Percentiles rank a stretch among this genome's conserved stretches.
These are phyloP conservation scores for Aphidius colemani DNA, from an alignment of 2,888 invertebrate species.

Conservation along the genomic window DNA sequence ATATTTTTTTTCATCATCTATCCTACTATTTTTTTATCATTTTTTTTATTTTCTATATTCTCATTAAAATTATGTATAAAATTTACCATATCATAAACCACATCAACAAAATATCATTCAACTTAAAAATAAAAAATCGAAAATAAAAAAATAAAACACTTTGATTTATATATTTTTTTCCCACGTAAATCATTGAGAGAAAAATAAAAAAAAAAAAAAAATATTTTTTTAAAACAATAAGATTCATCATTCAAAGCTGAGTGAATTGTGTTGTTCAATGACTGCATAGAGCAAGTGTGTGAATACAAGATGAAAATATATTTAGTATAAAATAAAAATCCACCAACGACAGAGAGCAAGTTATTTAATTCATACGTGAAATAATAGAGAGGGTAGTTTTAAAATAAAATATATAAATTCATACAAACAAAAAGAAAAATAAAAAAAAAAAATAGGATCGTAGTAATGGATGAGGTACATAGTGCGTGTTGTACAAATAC, in stretches of 20 bases:
- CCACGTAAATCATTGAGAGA: constrained; percentile 50
- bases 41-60: no score
- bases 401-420: no score
- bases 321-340: constrained; percentile 1
- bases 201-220: constrained; percentile 24
- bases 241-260: constrained; percentile 19
- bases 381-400: no score
- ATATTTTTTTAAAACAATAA: not conserved
- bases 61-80: no score
- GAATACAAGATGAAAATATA: constrained; percentile 38
- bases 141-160: not conserved
- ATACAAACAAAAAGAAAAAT: constrained; percentile 13
- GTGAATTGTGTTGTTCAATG: constrained; percentile 12
- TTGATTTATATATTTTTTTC: constrained; percentile 36
- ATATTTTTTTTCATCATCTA: not conserved
- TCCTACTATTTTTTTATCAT: no score
- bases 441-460: constrained; percentile 40
- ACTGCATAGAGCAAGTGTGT: constrained; percentile 46
- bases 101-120: not conserved
- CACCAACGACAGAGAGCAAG: constrained; percentile 36
- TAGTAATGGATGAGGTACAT: constrained; percentile 54
- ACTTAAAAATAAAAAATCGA: not conserved
- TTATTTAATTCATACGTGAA: constrained; percentile 51
- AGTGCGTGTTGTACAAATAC: constrained; percentile 58
- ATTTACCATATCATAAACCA: no score